phyloP scores from a whole-genome alignment of 2,113 vertebrate species.

The Sylvilagus bachmani region DNA sequence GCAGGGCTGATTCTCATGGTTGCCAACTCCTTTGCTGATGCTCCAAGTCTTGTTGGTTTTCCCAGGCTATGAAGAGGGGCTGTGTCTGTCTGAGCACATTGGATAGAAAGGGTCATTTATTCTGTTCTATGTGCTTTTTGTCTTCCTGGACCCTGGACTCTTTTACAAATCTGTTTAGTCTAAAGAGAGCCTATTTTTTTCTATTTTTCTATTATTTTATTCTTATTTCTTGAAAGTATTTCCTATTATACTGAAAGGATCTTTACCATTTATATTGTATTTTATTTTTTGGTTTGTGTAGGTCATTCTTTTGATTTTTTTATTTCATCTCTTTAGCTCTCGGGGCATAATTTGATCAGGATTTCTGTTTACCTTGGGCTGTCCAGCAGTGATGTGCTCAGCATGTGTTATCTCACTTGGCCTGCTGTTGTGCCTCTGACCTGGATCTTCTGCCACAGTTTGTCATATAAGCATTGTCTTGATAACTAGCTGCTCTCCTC shows the following conservation, averaged over 20 bases:
- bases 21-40: background rate
- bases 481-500: background rate
- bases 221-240: too few species aligned
- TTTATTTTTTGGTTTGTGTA: too few species aligned
- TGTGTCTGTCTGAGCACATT: rapidly evolving
- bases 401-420: rapidly evolving
- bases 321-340: too few species aligned
- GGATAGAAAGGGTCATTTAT: background rate
- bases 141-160: background rate
- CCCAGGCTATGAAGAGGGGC: too few species aligned
- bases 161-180: background rate
- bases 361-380: rapidly evolving
- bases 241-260: too few species aligned
- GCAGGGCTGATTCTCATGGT: rapidly evolving
- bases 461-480: background rate
- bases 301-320: too few species aligned
- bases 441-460: background rate
- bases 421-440: background rate
- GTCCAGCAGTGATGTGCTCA: background rate
- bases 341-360: rapidly evolving
- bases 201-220: too few species aligned
- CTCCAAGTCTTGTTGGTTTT: background rate
- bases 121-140: background rate
- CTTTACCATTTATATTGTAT: too few species aligned
- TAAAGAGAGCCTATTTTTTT: background rate